Conservation (phyloP, 1,140 invertebrate genomes). For the Brachionus rotundiformis region DNA sequence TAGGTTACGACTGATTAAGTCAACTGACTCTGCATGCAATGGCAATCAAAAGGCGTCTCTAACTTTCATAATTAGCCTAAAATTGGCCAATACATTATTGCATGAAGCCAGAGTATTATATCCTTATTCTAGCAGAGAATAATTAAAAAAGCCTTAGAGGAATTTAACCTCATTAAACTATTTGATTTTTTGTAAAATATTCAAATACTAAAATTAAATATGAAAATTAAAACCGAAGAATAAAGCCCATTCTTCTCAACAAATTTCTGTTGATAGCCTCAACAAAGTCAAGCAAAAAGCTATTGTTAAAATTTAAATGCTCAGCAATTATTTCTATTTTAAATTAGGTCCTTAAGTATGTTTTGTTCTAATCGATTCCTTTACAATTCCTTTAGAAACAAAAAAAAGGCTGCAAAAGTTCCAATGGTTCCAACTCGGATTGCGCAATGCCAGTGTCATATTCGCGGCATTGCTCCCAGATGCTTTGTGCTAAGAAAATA, state of each 20-base stretch:
- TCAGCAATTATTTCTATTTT: constrained; percentile 14
- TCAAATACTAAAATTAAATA: constrained; percentile 29
- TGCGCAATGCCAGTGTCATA: neutral
- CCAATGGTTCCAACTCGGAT: neutral
- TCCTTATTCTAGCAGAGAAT: neutral
- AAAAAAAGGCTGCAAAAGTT: neutral
- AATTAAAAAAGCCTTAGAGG: neutral
- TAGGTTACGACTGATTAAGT: neutral
- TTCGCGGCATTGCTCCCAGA: neutral
- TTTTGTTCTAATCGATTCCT: neutral
- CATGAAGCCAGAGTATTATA: constrained; percentile 27
- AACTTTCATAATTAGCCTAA: neutral
- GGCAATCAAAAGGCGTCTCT: constrained; percentile 7
- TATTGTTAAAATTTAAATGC: constrained; percentile 18
- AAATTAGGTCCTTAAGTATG: constrained; percentile 43
- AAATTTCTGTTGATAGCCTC: constrained; percentile 30
- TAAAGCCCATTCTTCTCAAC: neutral
- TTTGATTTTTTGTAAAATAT: constrained; percentile 34
- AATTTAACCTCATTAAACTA: constrained; percentile 38
- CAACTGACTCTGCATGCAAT: neutral
- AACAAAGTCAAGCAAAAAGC: constrained; percentile 21
- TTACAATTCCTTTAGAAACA: neutral
- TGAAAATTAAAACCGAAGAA: neutral
- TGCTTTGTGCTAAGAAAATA: neutral
- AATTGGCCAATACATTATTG: neutral